Evolutionary conservation across 1,140 invertebrate genomes (phyloP).

Genomic region (Bombus consobrinus): DNA sequence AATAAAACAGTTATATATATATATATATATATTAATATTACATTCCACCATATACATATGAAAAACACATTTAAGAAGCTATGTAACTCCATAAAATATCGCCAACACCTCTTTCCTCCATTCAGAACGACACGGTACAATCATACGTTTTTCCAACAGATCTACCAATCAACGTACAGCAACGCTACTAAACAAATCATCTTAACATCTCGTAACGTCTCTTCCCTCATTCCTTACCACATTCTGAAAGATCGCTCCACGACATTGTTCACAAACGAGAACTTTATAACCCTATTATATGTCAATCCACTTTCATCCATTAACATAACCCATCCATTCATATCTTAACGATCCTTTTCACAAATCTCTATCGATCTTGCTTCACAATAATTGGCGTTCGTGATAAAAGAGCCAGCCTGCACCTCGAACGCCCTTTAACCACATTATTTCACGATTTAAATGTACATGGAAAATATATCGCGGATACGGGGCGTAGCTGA

Average conservation of each 20-base stretch:
- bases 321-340: constrained; percentile 53
- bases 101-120: neutral
- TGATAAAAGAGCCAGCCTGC: constrained; percentile 39
- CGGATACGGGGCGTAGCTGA: constrained; percentile 35
- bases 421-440: constrained; percentile 35
- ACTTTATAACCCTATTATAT: constrained; percentile 14
- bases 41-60: no score
- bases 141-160: neutral
- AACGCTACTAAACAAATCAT: neutral
- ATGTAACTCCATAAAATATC: neutral
- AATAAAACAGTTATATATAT: no score
- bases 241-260: neutral
- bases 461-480: neutral
- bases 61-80: neutral
- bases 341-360: constrained; percentile 49
- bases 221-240: neutral
- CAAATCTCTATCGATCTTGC: constrained; percentile 69
- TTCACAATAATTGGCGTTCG: constrained; percentile 37
- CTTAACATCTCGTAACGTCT: neutral
- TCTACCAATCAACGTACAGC: neutral
- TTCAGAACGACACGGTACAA: neutral
- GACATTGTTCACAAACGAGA: constrained; percentile 41
- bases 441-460: constrained; percentile 58
- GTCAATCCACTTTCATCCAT: neutral
- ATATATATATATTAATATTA: no score